phyloP scores from a whole-genome alignment of 53 echinoderm and acorn worm species.

The Hippasteria phrygiana region DNA sequence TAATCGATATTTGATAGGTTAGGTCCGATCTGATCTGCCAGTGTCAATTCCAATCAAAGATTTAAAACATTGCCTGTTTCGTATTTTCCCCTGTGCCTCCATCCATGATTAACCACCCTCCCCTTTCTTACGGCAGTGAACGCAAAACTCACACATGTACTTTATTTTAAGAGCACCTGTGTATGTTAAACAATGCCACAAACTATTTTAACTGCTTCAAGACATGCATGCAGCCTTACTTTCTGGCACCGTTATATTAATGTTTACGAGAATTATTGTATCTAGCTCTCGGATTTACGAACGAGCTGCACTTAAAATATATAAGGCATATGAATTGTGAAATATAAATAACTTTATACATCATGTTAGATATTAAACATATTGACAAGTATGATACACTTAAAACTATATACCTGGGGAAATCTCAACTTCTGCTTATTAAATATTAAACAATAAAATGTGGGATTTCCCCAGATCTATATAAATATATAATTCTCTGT shows the following conservation, averaged over 20 bases:
- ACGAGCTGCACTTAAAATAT: constrained; percentile 63
- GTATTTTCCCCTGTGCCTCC: too few species aligned
- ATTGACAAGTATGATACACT: constrained; percentile 66
- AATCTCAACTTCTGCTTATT: constrained; percentile 61
- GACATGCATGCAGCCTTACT: constrained; percentile 12
- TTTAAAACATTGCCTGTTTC: too few species aligned
- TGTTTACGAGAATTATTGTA: constrained; percentile 15
- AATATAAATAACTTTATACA: constrained; percentile 71
- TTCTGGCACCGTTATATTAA: constrained; percentile 1
- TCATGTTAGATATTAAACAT: constrained; percentile 69
- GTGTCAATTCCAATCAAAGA: too few species aligned
- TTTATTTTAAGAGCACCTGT: not conserved
- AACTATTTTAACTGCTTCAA: not conserved
- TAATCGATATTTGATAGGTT: too few species aligned
- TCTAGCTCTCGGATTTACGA: constrained; percentile 26
- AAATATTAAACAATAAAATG: constrained; percentile 62
- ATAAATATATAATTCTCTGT: constrained; percentile 51
- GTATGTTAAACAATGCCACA: not conserved
- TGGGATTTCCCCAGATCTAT: constrained; percentile 51
- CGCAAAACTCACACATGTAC: too few species aligned
- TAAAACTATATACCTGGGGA: constrained; percentile 60
- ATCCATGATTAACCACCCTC: too few species aligned
- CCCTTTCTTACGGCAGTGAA: too few species aligned
- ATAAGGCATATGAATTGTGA: constrained; percentile 56
- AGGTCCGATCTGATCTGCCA: too few species aligned